phyloP scores from a whole-genome alignment of 2,888 invertebrate species.

The Fragum whitleyi region DNA sequence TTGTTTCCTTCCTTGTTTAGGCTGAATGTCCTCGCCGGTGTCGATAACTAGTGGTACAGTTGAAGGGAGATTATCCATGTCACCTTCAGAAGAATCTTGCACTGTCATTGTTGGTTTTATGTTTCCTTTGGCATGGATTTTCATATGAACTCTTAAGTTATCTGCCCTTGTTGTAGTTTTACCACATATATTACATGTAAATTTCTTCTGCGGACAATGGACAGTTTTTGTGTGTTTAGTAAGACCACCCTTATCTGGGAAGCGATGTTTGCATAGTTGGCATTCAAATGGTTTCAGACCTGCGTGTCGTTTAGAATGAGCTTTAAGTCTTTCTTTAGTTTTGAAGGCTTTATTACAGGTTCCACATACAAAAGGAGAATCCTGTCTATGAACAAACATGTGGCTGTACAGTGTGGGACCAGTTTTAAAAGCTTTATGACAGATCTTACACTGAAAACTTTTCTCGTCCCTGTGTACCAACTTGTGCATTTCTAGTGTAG shows the following conservation, averaged over 20 bases:
- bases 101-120: slow-evolving; percentile 31
- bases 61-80: slow-evolving; percentile 28
- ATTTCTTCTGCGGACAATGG: slow-evolving; percentile 76
- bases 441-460: slow-evolving; percentile 74
- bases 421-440: slow-evolving; percentile 81
- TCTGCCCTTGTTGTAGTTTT: slow-evolving; percentile 79
- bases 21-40: not conserved
- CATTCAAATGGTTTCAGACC: slow-evolving; percentile 76
- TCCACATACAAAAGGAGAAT: slow-evolving; percentile 73
- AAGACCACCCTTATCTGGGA: slow-evolving; percentile 82
- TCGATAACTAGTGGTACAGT: slow-evolving; percentile 44
- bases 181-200: slow-evolving; percentile 80
- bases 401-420: slow-evolving; percentile 81
- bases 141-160: slow-evolving; percentile 80
- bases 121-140: slow-evolving; percentile 68
- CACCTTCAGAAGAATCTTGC: not conserved
- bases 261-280: slow-evolving; percentile 75
- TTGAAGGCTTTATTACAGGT: slow-evolving; percentile 80
- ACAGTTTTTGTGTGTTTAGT: slow-evolving; percentile 81
- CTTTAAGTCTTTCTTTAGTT: slow-evolving; percentile 78
- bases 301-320: slow-evolving; percentile 79
- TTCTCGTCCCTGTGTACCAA: slow-evolving; percentile 76
- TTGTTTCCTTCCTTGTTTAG: not conserved
- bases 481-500: slow-evolving; percentile 79
- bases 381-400: slow-evolving; percentile 76